phyloP scores from a whole-genome alignment of 2,888 invertebrate species.

The Pogonocherus hispidulus region DNA sequence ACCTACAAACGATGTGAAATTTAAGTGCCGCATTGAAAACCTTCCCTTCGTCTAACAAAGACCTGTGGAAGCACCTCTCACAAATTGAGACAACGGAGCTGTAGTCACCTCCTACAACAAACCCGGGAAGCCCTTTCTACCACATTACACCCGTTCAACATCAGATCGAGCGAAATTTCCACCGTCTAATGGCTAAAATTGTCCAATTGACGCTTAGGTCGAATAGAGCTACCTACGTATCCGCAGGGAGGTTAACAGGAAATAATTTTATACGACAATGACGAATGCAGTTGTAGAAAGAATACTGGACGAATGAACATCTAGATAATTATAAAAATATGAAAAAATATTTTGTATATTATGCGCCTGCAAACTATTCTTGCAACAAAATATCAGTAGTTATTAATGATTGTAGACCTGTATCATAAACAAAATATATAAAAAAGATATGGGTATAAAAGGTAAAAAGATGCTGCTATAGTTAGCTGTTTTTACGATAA shows the following conservation, averaged over 20 bases:
- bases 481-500: too few species aligned
- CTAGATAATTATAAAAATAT: too few species aligned
- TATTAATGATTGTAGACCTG: too few species aligned
- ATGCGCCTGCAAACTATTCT: too few species aligned
- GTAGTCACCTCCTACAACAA: not conserved
- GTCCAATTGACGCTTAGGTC: not conserved
- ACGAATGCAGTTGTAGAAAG: not conserved
- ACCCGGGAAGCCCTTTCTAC: not conserved
- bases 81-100: not conserved
- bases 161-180: not conserved
- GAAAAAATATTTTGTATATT: too few species aligned
- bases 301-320: too few species aligned
- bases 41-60: not conserved
- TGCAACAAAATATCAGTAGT: too few species aligned
- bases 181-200: not conserved
- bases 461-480: too few species aligned
- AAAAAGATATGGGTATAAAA: too few species aligned
- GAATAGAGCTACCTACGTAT: not conserved
- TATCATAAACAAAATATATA: too few species aligned
- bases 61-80: not conserved
- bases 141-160: constrained; percentile 11
- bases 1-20: too few species aligned
- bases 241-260: not conserved
- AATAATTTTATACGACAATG: not conserved
- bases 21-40: too few species aligned